Percentiles rank a stretch among this genome's conserved stretches.
Conservation (phyloP, 2,113 vertebrate genomes). For the Dunckerocampus dactyliophorus region DNA sequence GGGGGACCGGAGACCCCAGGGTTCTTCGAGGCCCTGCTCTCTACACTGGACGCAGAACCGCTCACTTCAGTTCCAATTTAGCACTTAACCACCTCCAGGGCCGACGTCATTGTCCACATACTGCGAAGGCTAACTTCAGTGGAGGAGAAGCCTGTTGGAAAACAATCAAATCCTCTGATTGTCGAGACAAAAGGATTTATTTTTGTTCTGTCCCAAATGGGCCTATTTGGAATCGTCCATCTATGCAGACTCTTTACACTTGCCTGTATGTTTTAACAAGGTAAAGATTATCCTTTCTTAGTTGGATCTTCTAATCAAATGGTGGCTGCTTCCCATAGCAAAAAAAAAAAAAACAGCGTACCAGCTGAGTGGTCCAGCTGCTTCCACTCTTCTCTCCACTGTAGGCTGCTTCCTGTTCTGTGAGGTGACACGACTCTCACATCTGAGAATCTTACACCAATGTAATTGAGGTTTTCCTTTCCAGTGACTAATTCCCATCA, state of each 20-base stretch:
- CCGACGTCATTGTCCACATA: conserved; percentile 44
- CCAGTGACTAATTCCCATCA: no score
- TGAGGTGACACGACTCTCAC: neutral
- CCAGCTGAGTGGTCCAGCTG: neutral
- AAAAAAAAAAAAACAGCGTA: neutral
- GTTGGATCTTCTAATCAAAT: neutral
- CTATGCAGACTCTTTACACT: neutral
- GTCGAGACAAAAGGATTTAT: conserved; percentile 21
- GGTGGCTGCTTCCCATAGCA: neutral
- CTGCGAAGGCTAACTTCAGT: conserved; percentile 48
- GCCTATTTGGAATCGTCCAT: no score
- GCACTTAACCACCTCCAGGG: conserved; percentile 55
- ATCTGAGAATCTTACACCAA: neutral
- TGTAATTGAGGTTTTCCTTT: neutral
- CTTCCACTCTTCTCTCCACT: no score
- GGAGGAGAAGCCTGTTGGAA: conserved; percentile 34
- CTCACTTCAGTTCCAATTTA: conserved; percentile 66
- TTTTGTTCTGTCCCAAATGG: no score
- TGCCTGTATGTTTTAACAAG: neutral
- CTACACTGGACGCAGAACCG: conserved; percentile 51
- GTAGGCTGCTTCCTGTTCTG: no score
- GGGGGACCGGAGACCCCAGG: conserved; percentile 52
- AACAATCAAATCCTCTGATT: conserved; percentile 41
- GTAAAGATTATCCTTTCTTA: neutral
- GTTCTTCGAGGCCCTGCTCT: conserved; percentile 37